Evolutionary conservation across 2,113 vertebrate species (phyloP).

Genomic region (Indicator maculatus): DNA sequence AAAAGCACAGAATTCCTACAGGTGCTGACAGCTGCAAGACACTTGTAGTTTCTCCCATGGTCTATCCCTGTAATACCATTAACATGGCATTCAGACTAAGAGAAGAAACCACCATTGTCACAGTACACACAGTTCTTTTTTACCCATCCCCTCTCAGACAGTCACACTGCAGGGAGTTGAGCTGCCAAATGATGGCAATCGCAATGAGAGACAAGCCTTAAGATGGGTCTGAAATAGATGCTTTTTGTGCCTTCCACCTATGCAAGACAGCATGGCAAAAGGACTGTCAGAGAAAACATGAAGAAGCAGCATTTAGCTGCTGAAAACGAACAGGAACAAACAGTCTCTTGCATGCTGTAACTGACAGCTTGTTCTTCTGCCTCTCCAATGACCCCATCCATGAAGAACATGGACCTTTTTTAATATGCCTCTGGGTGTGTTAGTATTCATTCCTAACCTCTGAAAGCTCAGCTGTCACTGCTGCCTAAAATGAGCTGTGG

Average conservation of each 20-base stretch:
- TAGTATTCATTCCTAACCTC: not conserved
- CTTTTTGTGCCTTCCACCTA: not conserved
- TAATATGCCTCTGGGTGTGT: not conserved
- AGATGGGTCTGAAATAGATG: not conserved
- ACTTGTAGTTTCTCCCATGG: not conserved
- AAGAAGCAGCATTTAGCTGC: not conserved
- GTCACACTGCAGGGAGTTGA: not conserved
- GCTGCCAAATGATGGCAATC: not conserved
- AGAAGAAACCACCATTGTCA: not conserved
- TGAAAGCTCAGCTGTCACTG: not conserved
- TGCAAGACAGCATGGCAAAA: not conserved
- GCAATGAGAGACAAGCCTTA: not conserved
- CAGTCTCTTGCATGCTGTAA: not conserved
- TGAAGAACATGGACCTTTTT: not conserved
- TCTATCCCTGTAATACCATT: not conserved
- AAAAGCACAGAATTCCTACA: rapidly evolving
- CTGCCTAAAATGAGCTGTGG: not conserved
- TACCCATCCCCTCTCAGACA: rapidly evolving
- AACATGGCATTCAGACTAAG: not conserved
- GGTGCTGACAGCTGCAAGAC: not conserved
- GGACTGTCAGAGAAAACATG: not conserved
- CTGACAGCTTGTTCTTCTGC: conserved; percentile 12
- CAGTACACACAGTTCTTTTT: not conserved
- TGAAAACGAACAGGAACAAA: not conserved
- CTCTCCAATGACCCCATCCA: not conserved